A percentile compares a stretch with the other conserved stretches of the same genome.
Evolutionary conservation across 2,797 vertebrate species (phyloP).

Genomic region (Alfaro cultratus): DNA sequence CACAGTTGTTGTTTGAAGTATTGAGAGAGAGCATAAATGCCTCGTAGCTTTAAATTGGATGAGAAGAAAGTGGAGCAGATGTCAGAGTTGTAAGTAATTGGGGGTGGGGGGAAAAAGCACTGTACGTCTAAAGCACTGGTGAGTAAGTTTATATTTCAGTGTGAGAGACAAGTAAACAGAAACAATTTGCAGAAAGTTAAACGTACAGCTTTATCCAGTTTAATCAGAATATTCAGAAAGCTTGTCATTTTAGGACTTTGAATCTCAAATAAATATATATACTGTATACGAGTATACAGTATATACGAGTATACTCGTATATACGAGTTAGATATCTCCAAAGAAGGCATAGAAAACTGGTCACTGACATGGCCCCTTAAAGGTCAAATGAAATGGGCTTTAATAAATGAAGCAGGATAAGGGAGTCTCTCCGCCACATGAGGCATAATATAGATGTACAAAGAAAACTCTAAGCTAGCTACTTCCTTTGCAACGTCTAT

Average conservation of each 20-base stretch:
- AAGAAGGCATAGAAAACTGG: slow-evolving; percentile 39
- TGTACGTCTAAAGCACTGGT: slow-evolving; percentile 24
- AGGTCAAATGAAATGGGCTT: slow-evolving; percentile 33
- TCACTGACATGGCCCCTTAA: slow-evolving; percentile 8
- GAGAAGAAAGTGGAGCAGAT: slow-evolving; percentile 48
- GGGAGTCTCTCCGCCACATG: slow-evolving; percentile 41
- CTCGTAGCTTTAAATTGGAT: slow-evolving; percentile 43
- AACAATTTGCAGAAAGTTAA: rapidly evolving
- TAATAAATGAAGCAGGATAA: slow-evolving; percentile 28
- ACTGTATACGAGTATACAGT: too few species aligned
- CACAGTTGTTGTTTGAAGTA: slow-evolving; percentile 54
- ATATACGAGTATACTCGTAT: too few species aligned
- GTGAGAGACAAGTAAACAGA: background rate
- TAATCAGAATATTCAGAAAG: slow-evolving; percentile 11
- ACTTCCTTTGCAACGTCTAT: slow-evolving; percentile 21
- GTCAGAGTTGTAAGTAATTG: slow-evolving; percentile 34
- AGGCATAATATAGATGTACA: slow-evolving; percentile 14
- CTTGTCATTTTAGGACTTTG: slow-evolving; percentile 7
- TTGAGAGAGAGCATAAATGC: slow-evolving; percentile 45
- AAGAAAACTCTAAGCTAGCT: background rate
- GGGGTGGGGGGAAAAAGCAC: slow-evolving; percentile 7
- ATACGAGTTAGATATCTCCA: slow-evolving; percentile 36
- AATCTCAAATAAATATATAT: background rate
- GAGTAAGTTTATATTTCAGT: slow-evolving; percentile 8
- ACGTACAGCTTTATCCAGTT: background rate